Evolutionary conservation across 2,888 invertebrate species (phyloP).

Genomic region (Carpatolechia fugitivella): DNA sequence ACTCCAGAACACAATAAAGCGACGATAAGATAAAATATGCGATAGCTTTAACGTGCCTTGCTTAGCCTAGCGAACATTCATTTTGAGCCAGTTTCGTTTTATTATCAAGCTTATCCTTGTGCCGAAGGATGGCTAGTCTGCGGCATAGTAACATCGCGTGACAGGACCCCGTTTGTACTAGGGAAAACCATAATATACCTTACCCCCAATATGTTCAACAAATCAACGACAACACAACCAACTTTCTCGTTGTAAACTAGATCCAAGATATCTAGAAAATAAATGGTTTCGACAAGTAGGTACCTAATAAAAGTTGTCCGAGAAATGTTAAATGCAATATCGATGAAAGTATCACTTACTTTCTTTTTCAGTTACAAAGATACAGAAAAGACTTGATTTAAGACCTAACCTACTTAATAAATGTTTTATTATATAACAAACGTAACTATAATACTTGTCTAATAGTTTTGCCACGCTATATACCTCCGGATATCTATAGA

Average conservation of each 20-base stretch:
- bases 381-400: no score
- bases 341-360: background rate
- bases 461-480: no score
- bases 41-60: no score
- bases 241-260: constrained; percentile 22
- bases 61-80: no score
- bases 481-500: no score
- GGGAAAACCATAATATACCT: constrained; percentile 57
- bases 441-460: no score
- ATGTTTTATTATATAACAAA: no score
- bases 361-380: background rate
- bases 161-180: constrained; percentile 49
- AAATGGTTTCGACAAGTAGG: constrained; percentile 24
- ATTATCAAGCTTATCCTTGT: background rate
- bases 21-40: no score
- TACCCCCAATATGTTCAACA: constrained; percentile 40
- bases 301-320: constrained; percentile 9
- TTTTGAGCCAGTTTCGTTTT: no score
- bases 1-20: no score
- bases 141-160: constrained; percentile 48
- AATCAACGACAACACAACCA: constrained; percentile 26
- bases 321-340: background rate
- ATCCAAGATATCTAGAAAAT: constrained; percentile 35
- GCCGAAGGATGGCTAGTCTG: background rate
- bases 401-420: no score